Evolutionary conservation across 2,113 vertebrate species (phyloP), one percentile per base, ranked within the genome.

Genomic region (Alosa alosa): DNA sequence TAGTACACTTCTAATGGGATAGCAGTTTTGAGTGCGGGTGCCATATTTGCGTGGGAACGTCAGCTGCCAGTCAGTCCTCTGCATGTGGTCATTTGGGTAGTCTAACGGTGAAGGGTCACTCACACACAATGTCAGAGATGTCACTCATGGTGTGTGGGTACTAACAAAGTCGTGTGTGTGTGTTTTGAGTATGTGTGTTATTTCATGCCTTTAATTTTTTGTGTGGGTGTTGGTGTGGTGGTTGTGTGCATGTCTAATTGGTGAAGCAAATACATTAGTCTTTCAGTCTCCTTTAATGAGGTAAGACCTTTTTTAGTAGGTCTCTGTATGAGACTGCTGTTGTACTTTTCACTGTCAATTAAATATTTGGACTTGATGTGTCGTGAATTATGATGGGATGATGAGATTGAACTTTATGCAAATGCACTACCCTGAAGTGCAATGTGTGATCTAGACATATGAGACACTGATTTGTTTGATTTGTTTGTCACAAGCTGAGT

Each of bases 81-180:
- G 84, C 81, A 85, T 85, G 39, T 82, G 57, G 86, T 87, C 49
- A 81, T 89, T 36, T 87, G 90, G 88, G 86, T 87, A 86, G 88
- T 1, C 72, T 41, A 78, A 83, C 64, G 93, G 92, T 93, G 92
- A 90, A 44, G 90, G 92, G 90, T 90, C 86, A 82, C 86, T 86
- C 72, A n/a, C 31, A 39, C 72, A 39, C 31, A 3, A 17, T 15
- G 36, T 39, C 72, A 78, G 18, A 60, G 4, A 4, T 78, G 81
- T 83, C 88, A 88, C 89, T 84, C 88, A 87, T 85, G 55, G 85
- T 64, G 78, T 90, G 87, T 88, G 89, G 91, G 88, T n/a, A 89
- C 92, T 93, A 91, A 92, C 88, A 83, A 86, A 49, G 20, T 46
- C 1, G 84, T 85, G 5, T 85, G 83, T 85, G 85, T 85, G 60